Conservation (phyloP, 1,140 invertebrate species). For the Drosophila parabipectinata region DNA sequence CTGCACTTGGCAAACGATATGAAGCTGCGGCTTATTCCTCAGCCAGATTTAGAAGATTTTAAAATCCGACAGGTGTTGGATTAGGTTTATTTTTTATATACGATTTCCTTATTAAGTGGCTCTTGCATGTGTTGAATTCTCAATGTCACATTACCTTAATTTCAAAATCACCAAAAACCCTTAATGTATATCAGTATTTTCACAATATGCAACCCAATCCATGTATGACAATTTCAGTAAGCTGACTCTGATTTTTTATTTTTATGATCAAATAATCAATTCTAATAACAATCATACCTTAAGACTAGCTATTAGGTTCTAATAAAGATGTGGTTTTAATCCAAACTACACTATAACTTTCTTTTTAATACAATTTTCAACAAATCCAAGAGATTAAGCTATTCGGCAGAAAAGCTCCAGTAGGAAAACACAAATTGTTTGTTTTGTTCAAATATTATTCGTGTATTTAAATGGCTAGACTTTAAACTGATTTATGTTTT, state of each 20-base stretch:
- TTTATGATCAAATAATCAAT: background rate
- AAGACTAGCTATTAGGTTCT: background rate
- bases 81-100: background rate
- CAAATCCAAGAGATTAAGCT: background rate
- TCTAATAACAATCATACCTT: background rate
- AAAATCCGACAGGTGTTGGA: slow-evolving; percentile 74
- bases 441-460: too few species aligned
- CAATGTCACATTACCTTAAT: background rate
- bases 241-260: background rate
- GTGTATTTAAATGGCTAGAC: background rate
- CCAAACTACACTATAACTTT: background rate
- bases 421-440: too few species aligned
- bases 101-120: background rate
- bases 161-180: background rate
- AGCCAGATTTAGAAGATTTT: slow-evolving; percentile 71
- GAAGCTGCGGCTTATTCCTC: slow-evolving; percentile 69
- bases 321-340: background rate
- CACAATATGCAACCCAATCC: background rate
- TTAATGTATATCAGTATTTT: slow-evolving; percentile 43
- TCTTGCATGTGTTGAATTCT: background rate
- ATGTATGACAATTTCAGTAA: background rate
- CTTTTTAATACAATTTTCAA: background rate
- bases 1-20: slow-evolving; percentile 92
- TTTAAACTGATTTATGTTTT: slow-evolving; percentile 3
- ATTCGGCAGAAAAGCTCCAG: too few species aligned